Conservation (phyloP, 2,888 invertebrate genomes). For the Chalcis sispes region DNA sequence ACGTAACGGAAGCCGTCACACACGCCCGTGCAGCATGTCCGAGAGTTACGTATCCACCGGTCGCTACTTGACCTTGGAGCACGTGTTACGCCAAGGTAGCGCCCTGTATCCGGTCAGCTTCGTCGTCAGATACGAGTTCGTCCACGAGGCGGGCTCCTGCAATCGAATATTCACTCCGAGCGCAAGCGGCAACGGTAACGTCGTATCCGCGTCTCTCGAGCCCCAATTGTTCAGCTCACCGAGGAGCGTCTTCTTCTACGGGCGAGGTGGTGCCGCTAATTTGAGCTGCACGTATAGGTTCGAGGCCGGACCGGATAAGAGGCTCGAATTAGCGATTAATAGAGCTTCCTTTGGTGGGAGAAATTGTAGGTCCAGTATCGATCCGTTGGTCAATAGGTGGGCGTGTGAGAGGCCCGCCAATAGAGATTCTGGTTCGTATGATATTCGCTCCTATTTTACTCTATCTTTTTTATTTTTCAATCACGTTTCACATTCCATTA, state of each 20-base stretch:
- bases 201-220: slow-evolving; percentile 21
- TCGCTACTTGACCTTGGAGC: slow-evolving; percentile 86
- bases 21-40: slow-evolving; percentile 82
- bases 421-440: slow-evolving; percentile 44
- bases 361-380: slow-evolving; percentile 82
- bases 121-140: slow-evolving; percentile 88
- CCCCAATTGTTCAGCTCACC: slow-evolving; percentile 82
- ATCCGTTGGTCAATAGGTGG: slow-evolving; percentile 82
- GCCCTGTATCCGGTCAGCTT: slow-evolving; percentile 88
- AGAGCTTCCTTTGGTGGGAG: slow-evolving; percentile 84
- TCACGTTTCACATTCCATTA: too few relatives aligned
- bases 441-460: too few relatives aligned
- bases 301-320: slow-evolving; percentile 83
- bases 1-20: slow-evolving; percentile 84
- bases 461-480: not conserved
- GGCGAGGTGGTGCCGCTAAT: slow-evolving; percentile 87
- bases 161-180: slow-evolving; percentile 71
- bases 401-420: slow-evolving; percentile 79
- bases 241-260: slow-evolving; percentile 88
- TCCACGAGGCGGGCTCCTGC: slow-evolving; percentile 78
- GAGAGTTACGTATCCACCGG: slow-evolving; percentile 89
- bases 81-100: slow-evolving; percentile 86
- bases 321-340: slow-evolving; percentile 84
- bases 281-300: slow-evolving; percentile 86
- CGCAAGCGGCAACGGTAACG: slow-evolving; percentile 36